Evolutionary conservation across 2,113 vertebrate genomes (phyloP).

Genomic region (Leuciscus idus): DNA sequence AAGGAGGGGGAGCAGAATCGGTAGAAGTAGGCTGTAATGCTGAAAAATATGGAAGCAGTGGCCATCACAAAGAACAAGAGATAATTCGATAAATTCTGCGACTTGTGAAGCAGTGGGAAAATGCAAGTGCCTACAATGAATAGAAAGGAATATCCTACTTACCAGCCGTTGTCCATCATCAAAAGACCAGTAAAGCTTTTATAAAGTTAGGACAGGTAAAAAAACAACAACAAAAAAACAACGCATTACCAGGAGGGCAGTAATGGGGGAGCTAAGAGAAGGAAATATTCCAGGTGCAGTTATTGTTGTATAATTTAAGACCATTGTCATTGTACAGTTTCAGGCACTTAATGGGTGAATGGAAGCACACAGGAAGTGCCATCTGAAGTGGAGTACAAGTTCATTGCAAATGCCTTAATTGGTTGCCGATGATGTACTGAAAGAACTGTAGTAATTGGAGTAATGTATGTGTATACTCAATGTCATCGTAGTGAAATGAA

Average conservation of each 20-base stretch:
- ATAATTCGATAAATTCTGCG: not conserved
- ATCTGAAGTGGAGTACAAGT: not conserved
- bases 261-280: not conserved
- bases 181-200: not conserved
- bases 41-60: not conserved
- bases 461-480: not conserved
- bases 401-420: not conserved
- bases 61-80: not conserved
- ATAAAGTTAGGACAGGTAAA: not conserved
- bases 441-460: not conserved
- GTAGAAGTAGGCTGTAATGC: not conserved
- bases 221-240: not conserved
- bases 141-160: not conserved
- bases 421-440: not conserved
- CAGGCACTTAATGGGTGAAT: not conserved
- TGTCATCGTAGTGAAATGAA: not conserved
- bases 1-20: not conserved
- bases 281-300: not conserved
- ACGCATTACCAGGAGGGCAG: not conserved
- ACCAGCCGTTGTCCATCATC: not conserved
- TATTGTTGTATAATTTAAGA: not conserved
- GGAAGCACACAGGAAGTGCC: not conserved
- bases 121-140: not conserved
- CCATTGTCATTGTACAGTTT: conserved; percentile 4
- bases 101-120: not conserved